Evolutionary conservation across 2,797 vertebrate genomes (phyloP).

Genomic region (Octomys mimax): DNA sequence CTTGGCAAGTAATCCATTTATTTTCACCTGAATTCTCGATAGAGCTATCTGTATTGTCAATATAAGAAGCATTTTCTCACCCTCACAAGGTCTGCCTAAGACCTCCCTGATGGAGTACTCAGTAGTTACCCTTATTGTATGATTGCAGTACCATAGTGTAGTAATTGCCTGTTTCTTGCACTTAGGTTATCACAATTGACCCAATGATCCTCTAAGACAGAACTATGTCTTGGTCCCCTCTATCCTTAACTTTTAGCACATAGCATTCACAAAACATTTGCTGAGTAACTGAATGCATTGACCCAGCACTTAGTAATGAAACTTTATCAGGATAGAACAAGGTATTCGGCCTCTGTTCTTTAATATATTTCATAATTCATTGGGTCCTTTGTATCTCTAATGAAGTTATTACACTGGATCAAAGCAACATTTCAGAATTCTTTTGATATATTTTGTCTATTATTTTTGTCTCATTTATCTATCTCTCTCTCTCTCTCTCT

Average conservation of each 20-base stretch:
- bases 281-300: conserved; percentile 23
- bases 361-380: not conserved
- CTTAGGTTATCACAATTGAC: not conserved
- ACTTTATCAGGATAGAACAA: conserved; percentile 32
- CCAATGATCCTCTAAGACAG: not conserved
- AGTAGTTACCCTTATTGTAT: not conserved
- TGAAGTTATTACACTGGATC: not conserved
- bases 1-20: not conserved
- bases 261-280: conserved; percentile 29
- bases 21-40: not conserved
- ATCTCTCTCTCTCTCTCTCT: not conserved
- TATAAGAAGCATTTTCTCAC: not conserved
- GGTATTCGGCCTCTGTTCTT: not conserved
- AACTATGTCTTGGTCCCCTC: not conserved
- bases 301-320: conserved; percentile 17
- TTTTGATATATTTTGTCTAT: conserved; percentile 29
- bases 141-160: not conserved
- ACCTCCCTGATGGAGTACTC: not conserved
- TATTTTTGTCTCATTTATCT: conserved; percentile 36
- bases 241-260: not conserved
- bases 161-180: not conserved
- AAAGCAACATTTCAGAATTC: conserved; percentile 35
- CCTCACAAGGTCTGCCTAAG: not conserved
- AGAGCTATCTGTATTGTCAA: not conserved
- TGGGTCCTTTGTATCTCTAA: not conserved